Base-by-base conservation (phyloP, 2,888 invertebrate species). In the Acleris emargana region DNA sequence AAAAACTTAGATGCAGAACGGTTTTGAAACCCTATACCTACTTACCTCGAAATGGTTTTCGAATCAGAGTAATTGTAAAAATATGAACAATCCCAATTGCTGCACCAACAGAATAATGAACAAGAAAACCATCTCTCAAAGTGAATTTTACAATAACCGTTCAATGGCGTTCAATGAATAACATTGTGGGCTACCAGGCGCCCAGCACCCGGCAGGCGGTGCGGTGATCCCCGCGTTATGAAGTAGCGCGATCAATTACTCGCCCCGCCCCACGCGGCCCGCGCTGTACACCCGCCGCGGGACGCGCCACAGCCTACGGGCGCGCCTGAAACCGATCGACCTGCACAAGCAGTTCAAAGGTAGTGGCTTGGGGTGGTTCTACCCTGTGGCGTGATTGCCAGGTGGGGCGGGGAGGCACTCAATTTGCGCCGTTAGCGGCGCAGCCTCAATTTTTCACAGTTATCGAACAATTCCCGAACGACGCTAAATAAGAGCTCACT, bases 381-480 rank as follows among this genome's bases (percentile, higher is more conserved):
- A 71, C 43, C 16, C 78, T 76, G 72, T 75, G 72, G 64, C 72
- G 71, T 70, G 72, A 13, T 13, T 71, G 76, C 59, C 72, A 71
- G 68, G 68, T 67, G 38, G 38, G 67, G 74, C 76, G 79, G 72
- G 64, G 77, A 79, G 85, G 83, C 88, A 89, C 89, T 91, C 87
- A 89, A 91, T 91, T 91, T 90, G 85, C 80, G 76, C 81, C 72
- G 87, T 89, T 89, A 89, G 81, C 82, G 76, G 76, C 77, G 76
- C 77, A 62, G 79, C 80, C 80, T 83, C 85, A 73, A 88, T 89
- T 88, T 88, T 89, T 88, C 89, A 87, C 90, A 84, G 88, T 81
- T 84, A 88, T 86, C 83, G 88, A 87, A 84, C 88, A 87, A 84
- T 84, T 38, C 59, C 69, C 73, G 70, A 82, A 86, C 79, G 76